phyloP scores from a whole-genome alignment of 2,888 invertebrate species.

The Bombylius discolor region DNA sequence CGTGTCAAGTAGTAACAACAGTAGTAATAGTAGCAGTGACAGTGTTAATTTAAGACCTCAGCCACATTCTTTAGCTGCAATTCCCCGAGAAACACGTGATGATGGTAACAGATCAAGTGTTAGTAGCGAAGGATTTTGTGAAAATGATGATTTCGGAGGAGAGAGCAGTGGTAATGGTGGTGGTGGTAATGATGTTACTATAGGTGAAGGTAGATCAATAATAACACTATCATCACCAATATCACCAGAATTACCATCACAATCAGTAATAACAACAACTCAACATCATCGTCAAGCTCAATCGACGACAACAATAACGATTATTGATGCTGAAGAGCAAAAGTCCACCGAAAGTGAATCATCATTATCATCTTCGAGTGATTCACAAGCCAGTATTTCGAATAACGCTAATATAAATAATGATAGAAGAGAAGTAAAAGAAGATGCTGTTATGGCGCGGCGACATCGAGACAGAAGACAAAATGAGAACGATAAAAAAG shows the following conservation, averaged over 20 bases:
- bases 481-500: background rate
- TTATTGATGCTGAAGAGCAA: background rate
- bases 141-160: conserved; percentile 74
- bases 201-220: conserved; percentile 29
- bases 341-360: conserved; percentile 21
- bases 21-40: conserved; percentile 27
- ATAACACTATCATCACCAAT: conserved; percentile 13
- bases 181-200: conserved; percentile 40
- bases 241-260: conserved; percentile 16
- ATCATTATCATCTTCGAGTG: conserved; percentile 14
- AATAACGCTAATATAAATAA: background rate
- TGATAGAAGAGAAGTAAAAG: background rate
- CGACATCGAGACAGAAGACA: background rate
- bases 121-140: conserved; percentile 93
- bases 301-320: background rate
- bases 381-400: conserved; percentile 27
- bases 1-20: conserved; percentile 28
- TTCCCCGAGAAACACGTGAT: conserved; percentile 16
- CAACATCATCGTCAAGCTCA: no score
- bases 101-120: conserved; percentile 85
- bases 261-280: no score
- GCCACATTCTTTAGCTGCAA: conserved; percentile 6
- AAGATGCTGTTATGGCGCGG: background rate
- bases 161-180: conserved; percentile 46
- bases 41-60: conserved; percentile 25